Evolutionary conservation across 2,113 vertebrate genomes (phyloP).

Genomic region (Lucifuga dentata): DNA sequence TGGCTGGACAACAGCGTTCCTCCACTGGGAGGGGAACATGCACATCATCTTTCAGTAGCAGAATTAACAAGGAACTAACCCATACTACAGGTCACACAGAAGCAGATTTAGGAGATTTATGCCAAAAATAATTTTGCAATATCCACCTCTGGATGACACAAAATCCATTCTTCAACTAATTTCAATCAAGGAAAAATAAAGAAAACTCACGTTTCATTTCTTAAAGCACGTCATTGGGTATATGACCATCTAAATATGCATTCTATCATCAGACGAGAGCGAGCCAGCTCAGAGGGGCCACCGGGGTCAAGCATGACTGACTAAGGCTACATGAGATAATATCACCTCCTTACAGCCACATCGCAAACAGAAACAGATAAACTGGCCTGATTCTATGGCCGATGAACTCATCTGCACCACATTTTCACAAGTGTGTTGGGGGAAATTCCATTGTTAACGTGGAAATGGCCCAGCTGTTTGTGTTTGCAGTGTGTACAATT

Average conservation of each 20-base stretch:
- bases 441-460: conserved; percentile 64
- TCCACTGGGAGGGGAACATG: conserved; percentile 74
- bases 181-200: not conserved
- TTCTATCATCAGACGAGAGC: conserved; percentile 11
- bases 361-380: conserved; percentile 48
- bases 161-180: not conserved
- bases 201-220: not conserved
- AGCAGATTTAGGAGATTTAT: not conserved
- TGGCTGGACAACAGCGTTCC: conserved; percentile 82
- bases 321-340: conserved; percentile 47
- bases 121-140: not conserved
- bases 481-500: conserved; percentile 17
- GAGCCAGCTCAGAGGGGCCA: conserved; percentile 40
- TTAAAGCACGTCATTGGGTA: not conserved
- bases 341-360: conserved; percentile 54
- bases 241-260: conserved; percentile 1
- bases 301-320: conserved; percentile 52
- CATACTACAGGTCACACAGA: conserved; percentile 39
- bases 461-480: conserved; percentile 40
- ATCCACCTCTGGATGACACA: too few species aligned
- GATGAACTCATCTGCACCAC: not conserved
- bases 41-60: conserved; percentile 57
- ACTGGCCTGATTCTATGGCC: conserved; percentile 11
- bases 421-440: conserved; percentile 27
- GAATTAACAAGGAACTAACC: conserved; percentile 35